A percentile compares a stretch with the other conserved stretches of the same genome.
Evolutionary conservation across 2,888 invertebrate species (phyloP).

Genomic region (Carabus problematicus): DNA sequence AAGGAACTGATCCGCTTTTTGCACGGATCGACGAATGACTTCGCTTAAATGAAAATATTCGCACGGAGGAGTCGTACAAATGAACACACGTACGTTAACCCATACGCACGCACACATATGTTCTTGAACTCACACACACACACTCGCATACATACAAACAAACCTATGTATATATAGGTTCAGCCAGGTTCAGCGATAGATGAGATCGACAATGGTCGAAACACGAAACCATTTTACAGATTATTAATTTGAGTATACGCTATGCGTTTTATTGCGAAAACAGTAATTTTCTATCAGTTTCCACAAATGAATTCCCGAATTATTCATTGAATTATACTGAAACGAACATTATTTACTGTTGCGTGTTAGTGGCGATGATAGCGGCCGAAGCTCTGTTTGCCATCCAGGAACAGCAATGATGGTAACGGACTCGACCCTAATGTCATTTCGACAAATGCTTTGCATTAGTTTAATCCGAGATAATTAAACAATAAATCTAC

Average conservation of each 20-base stretch:
- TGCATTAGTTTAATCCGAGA: conserved; percentile 3
- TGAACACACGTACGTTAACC: not conserved
- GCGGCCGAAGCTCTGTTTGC: too few species aligned
- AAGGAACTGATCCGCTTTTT: conserved; percentile 33
- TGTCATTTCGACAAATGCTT: too few species aligned
- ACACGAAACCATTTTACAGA: conserved; percentile 27
- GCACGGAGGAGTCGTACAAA: conserved; percentile 9
- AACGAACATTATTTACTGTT: too few species aligned
- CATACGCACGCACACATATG: not conserved
- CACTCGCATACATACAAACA: not conserved
- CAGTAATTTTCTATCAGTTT: conserved; percentile 26
- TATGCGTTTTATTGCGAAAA: conserved; percentile 30
- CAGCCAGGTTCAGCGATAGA: not conserved
- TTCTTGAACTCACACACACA: not conserved
- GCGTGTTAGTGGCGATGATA: too few species aligned
- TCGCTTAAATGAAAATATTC: conserved; percentile 27
- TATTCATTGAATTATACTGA: too few species aligned
- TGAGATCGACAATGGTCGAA: not conserved
- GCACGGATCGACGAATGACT: conserved; percentile 25
- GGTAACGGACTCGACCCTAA: too few species aligned
- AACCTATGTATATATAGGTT: not conserved
- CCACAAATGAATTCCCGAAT: too few species aligned
- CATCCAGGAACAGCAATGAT: too few species aligned
- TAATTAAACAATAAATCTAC: conserved; percentile 30
- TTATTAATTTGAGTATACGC: conserved; percentile 30